phyloP scores from a whole-genome alignment of 2,113 vertebrate species.

The Nothocercus julius region DNA sequence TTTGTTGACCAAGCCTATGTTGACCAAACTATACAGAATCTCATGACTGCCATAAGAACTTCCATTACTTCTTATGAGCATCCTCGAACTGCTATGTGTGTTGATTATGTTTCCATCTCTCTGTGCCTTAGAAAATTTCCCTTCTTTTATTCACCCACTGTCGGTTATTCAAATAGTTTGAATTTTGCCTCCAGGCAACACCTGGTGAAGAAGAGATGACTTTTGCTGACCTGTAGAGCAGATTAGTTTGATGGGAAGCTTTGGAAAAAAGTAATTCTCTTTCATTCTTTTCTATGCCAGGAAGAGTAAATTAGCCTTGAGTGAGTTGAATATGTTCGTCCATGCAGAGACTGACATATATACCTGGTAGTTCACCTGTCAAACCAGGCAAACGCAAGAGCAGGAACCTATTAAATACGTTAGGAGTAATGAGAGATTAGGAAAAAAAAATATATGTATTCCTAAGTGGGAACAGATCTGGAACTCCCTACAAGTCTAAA shows the following conservation, averaged over 20 bases:
- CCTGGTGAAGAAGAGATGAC: not conserved
- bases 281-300: not conserved
- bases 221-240: not conserved
- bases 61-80: not conserved
- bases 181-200: slow-evolving; percentile 13
- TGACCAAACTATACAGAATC: not conserved
- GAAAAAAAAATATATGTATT: not conserved
- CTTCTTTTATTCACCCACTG: not conserved
- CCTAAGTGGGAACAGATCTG: not conserved
- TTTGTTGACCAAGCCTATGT: not conserved
- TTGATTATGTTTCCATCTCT: not conserved
- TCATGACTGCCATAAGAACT: not conserved
- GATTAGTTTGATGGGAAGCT: not conserved
- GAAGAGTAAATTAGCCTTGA: not conserved
- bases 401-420: not conserved
- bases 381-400: not conserved
- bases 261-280: not conserved
- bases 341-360: not conserved
- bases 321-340: not conserved
- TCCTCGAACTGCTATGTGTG: not conserved
- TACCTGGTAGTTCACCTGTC: not conserved
- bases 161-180: not conserved
- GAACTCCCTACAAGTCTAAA: not conserved
- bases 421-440: not conserved
- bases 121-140: not conserved